These are phyloP conservation scores for Pyxicephalus adspersus DNA, from an alignment of 2,113 vertebrate genomes.

Conservation along the genomic window DNA sequence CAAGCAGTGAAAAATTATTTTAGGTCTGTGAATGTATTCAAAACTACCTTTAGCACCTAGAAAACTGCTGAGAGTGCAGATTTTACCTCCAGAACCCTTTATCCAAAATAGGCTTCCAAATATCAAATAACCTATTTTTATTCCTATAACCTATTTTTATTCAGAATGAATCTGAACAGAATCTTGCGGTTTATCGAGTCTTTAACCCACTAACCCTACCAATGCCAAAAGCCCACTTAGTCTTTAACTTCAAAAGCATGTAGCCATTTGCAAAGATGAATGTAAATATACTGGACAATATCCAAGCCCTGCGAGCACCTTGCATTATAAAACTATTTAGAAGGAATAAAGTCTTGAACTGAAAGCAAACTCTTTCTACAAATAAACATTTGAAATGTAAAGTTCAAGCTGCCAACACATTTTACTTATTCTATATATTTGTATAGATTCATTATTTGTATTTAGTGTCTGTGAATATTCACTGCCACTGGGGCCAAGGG, in stretches of 20 bases:
- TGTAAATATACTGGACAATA: not conserved
- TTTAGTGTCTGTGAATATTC: constrained; percentile 27
- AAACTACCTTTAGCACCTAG: no score
- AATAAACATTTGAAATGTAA: constrained; percentile 23
- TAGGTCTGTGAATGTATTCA: no score
- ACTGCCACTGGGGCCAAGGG: constrained; percentile 3
- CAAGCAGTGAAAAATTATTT: no score
- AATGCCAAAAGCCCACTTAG: constrained; percentile 51
- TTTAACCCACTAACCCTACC: constrained; percentile 14
- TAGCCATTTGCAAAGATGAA: constrained; percentile 10
- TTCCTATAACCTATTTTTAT: no score
- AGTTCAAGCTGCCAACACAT: not conserved
- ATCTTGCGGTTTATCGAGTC: constrained; percentile 17
- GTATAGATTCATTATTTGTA: constrained; percentile 35
- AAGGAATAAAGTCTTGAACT: constrained; percentile 29
- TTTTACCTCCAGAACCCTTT: not conserved
- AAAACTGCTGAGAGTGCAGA: no score
- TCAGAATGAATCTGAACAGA: constrained; percentile 8
- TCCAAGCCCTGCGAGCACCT: constrained; percentile 34
- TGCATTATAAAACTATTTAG: constrained; percentile 37
- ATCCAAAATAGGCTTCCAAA: constrained; percentile 7
- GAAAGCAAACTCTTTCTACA: constrained; percentile 7
- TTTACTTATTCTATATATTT: constrained; percentile 18
- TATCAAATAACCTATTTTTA: constrained; percentile 25
- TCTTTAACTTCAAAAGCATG: constrained; percentile 31